Evolutionary conservation across 2,888 invertebrate species (phyloP), one percentile per base, ranked within the genome.

Genomic region (Dolomedes plantarius): DNA sequence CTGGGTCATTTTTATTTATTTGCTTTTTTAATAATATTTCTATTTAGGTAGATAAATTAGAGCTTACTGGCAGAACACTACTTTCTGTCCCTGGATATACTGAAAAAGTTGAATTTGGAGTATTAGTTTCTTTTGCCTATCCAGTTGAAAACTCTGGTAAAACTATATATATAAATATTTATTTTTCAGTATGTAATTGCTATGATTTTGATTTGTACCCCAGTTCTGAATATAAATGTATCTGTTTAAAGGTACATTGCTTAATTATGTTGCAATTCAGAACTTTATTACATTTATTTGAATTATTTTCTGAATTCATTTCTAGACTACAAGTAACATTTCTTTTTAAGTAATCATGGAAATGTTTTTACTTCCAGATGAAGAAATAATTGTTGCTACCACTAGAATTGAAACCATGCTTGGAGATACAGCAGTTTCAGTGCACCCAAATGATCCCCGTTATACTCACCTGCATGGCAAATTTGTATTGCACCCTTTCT

Each of bases 341-440:
- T n/a, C n/a, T n/a, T n/a, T n/a, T n/a, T n/a, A n/a, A n/a, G n/a
- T n/a, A n/a, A n/a, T n/a, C n/a, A n/a, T n/a, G n/a, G n/a, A n/a
- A n/a, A n/a, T n/a, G n/a, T n/a, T n/a, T n/a, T n/a, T n/a, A n/a
- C n/a, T 65, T 89, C 80, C 71, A 89, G 89, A 89, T 56, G 97
- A 97, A 71, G 97, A 96, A 92, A 93, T 98, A 56, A 93, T 97
- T 77, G 98, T 99, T 31, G 98, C 99, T 0, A 99, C 99, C 0
- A 99, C 99, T 0, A 95, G 99, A 90, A 95, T 98, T 31, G 99
- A 99, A 93, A 99, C 99, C 0, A 98, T 99, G 97, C 92, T 99
- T 13, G 93, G 99, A 0, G 99, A 99, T 91, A 96, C 97, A 0
- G 99, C 98, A 0, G 95, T 99, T 0, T 99, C 99, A n/a, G 98